Evolutionary conservation across 37 sponge, comb jelly and placozoan genomes (phyloP).

Genomic region (Dysidea cf. avara): DNA sequence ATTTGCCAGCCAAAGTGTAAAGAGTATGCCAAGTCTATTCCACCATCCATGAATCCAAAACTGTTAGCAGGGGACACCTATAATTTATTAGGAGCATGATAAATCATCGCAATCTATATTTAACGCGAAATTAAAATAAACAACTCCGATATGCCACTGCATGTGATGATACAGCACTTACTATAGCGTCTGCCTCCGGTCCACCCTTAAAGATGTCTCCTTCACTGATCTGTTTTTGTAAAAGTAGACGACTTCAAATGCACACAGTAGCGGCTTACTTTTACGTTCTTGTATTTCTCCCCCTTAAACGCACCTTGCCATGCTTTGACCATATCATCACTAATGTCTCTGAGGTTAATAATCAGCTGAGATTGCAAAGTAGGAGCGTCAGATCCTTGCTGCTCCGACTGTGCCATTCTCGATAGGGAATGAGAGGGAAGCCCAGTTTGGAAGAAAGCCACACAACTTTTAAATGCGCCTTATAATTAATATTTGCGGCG

Average conservation of each 20-base stretch:
- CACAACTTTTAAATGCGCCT: too few species aligned
- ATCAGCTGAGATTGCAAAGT: too few species aligned
- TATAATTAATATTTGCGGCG: too few species aligned
- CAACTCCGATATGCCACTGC: too few species aligned
- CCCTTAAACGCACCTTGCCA: constrained; percentile 60
- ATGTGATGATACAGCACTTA: too few species aligned
- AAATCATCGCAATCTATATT: neutral
- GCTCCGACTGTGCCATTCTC: too few species aligned
- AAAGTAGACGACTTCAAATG: neutral
- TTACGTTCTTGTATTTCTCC: constrained; percentile 39
- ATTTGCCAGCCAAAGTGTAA: constrained; percentile 82
- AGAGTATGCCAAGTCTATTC: constrained; percentile 77
- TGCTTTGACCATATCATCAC: constrained; percentile 38
- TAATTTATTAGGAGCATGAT: neutral
- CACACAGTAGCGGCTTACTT: constrained; percentile 51
- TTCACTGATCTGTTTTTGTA: constrained; percentile 25
- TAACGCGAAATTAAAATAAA: too few species aligned
- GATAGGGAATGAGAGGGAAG: too few species aligned
- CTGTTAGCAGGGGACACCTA: constrained; percentile 85
- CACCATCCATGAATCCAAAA: constrained; percentile 90
- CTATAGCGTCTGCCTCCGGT: constrained; percentile 74
- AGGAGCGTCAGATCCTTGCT: too few species aligned
- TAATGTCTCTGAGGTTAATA: constrained; percentile 60
- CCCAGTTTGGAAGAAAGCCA: too few species aligned
- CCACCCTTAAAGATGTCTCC: constrained; percentile 83